A percentile compares a stretch with the other conserved stretches of the same genome.
phyloP scores from a whole-genome alignment of 1,140 invertebrate genomes.

The Capitella teleta region DNA sequence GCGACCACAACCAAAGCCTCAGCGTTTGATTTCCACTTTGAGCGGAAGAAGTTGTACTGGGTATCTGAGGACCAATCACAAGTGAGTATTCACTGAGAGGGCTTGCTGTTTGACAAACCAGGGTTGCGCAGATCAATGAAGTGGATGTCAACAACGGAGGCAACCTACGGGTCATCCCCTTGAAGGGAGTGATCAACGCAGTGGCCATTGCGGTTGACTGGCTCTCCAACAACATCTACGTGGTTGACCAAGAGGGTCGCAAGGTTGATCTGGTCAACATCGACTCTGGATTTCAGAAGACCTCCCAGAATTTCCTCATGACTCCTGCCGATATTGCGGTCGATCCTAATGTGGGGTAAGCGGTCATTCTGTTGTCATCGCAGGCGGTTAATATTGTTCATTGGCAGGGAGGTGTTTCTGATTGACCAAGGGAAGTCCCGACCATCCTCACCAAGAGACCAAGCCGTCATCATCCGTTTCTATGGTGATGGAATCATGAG shows the following conservation, averaged over 20 bases:
- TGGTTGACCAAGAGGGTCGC: constrained; percentile 81
- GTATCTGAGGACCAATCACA: constrained; percentile 30
- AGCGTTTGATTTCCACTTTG: constrained; percentile 75
- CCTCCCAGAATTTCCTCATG: constrained; percentile 80
- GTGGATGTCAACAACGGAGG: constrained; percentile 33
- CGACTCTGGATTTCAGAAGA: constrained; percentile 71
- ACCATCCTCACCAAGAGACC: constrained; percentile 52
- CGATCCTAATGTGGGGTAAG: constrained; percentile 73
- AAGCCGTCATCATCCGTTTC: constrained; percentile 69
- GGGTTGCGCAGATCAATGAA: constrained; percentile 24
- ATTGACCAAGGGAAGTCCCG: constrained; percentile 31
- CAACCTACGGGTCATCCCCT: constrained; percentile 10
- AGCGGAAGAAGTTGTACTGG: constrained; percentile 77
- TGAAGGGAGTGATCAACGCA: constrained; percentile 45
- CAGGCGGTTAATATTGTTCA: neutral
- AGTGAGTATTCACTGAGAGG: neutral
- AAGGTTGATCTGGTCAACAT: constrained; percentile 83
- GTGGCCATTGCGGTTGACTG: constrained; percentile 89
- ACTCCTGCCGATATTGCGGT: constrained; percentile 80
- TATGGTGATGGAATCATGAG: constrained; percentile 89
- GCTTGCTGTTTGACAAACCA: neutral
- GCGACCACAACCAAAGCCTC: constrained; percentile 62
- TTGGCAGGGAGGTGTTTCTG: neutral
- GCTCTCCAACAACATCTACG: constrained; percentile 90
- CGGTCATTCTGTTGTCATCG: neutral